Base-by-base conservation (phyloP, 2,113 vertebrate species). In the Tupaia tana region DNA sequence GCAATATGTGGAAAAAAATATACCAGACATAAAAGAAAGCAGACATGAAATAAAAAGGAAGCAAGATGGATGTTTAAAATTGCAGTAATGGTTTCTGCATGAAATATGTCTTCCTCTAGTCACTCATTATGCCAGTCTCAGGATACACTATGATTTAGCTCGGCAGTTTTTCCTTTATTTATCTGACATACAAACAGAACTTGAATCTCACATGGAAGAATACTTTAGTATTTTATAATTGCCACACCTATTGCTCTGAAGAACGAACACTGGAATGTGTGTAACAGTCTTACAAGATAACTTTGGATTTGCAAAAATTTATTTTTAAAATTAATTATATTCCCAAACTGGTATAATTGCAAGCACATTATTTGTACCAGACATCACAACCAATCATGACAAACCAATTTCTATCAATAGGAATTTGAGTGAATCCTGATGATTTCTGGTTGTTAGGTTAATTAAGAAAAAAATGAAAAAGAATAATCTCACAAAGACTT, bases 401-500 rank as follows among this genome's bases (percentile, higher is more conserved):
- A 86, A 95, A 71, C 9, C 15, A 43, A 9, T 90, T 89, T 78
- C 79, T 19, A 80, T 89, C 2, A 34, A 13, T 54, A 56, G 29
- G 20, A 87, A 22, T 56, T 56, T 70, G 22, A 79, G 13, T 70
- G 54, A 83, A 94, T 31, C 6, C 8, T 54, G 19, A 64, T 69
- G 80, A 56, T 96, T 86, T 94, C 43, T 82, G n/a, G 4, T 83
- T 59, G 7, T 75, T 16, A 61, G 6, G 12, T 79, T 86, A 61
- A 75, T 27, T 56, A 31, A 93, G 63, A 27, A 67, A 63, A 69
- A 93, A 83, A 34, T 43, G 11, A 22, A 61, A 82, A 66, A 84
- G 13, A 88, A 90, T 74, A 56, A 87, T 9, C 56, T 86, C 77
- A 63, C 67, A 82, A 90, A 92, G 5, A 67, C 24, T 86, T 83